Evolutionary conservation across 92 coral and sea anemone species (phyloP).

Genomic region (Virgularia gustaviana): DNA sequence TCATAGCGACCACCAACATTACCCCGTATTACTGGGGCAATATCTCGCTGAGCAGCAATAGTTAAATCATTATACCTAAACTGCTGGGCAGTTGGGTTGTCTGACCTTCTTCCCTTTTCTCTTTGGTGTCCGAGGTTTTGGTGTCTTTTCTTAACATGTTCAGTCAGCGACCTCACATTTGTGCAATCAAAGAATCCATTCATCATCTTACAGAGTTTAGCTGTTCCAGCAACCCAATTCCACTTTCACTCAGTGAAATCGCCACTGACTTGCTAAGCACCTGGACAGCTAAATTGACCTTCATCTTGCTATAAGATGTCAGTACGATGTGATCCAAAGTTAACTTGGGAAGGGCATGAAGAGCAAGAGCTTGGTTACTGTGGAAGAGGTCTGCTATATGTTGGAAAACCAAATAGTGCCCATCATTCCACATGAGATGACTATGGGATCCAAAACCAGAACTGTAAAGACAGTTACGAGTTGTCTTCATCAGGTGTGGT

Average conservation of each 20-base stretch:
- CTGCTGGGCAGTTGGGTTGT: no score
- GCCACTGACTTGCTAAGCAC: slow-evolving; percentile 44
- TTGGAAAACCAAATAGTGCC: slow-evolving; percentile 35
- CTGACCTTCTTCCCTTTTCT: no score
- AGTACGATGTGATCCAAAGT: slow-evolving; percentile 42
- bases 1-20: no score
- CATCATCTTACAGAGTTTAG: slow-evolving; percentile 45
- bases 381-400: slow-evolving; percentile 39
- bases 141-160: slow-evolving; percentile 35
- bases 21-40: no score
- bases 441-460: slow-evolving; percentile 51
- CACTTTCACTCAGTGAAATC: slow-evolving; percentile 9
- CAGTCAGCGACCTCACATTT: slow-evolving; percentile 45
- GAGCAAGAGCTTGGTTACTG: slow-evolving; percentile 31
- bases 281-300: slow-evolving; percentile 46
- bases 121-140: no score
- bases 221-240: slow-evolving; percentile 31
- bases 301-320: slow-evolving; percentile 31
- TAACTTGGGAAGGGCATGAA: slow-evolving; percentile 49
- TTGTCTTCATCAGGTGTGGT: slow-evolving; percentile 45
- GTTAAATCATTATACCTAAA: no score
- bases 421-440: slow-evolving; percentile 52
- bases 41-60: no score
- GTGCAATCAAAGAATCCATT: slow-evolving; percentile 29
- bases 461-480: slow-evolving; percentile 49